phyloP scores from a whole-genome alignment of 2,797 vertebrate genomes.

The Aulostomus chinensis region DNA sequence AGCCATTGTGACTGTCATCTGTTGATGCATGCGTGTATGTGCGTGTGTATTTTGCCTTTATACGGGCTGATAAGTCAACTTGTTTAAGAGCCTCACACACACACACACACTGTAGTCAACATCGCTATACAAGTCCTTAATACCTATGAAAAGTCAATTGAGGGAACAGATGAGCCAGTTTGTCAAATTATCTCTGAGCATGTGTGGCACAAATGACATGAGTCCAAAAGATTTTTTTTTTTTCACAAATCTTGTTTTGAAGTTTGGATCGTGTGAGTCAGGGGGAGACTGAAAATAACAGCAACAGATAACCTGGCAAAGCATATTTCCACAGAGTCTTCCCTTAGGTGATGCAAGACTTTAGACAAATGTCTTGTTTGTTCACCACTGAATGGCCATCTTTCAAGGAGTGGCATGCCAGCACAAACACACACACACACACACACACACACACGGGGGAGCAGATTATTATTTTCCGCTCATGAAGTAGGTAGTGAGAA shows the following conservation, averaged over 20 bases:
- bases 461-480: constrained; percentile 70
- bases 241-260: constrained; percentile 13
- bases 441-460: constrained; percentile 46
- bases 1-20: constrained; percentile 40
- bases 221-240: constrained; percentile 6
- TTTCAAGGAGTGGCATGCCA: constrained; percentile 69
- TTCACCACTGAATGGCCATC: constrained; percentile 76
- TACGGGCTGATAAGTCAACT: constrained; percentile 6
- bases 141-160: too few relatives aligned
- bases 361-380: constrained; percentile 81
- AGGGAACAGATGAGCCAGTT: background rate
- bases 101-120: background rate
- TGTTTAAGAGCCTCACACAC: background rate
- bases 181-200: constrained; percentile 17
- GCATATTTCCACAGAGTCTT: constrained; percentile 68
- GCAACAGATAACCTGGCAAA: constrained; percentile 66
- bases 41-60: constrained; percentile 18
- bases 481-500: constrained; percentile 73
- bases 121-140: too few relatives aligned
- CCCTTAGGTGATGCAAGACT: constrained; percentile 77
- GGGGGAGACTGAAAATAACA: constrained; percentile 53
- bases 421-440: constrained; percentile 40
- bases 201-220: constrained; percentile 19
- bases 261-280: constrained; percentile 52
- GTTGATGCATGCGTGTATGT: constrained; percentile 13